These are phyloP conservation scores for Illadopsis cleaveri DNA, from an alignment of 2,113 vertebrate species.

Conservation along the genomic window DNA sequence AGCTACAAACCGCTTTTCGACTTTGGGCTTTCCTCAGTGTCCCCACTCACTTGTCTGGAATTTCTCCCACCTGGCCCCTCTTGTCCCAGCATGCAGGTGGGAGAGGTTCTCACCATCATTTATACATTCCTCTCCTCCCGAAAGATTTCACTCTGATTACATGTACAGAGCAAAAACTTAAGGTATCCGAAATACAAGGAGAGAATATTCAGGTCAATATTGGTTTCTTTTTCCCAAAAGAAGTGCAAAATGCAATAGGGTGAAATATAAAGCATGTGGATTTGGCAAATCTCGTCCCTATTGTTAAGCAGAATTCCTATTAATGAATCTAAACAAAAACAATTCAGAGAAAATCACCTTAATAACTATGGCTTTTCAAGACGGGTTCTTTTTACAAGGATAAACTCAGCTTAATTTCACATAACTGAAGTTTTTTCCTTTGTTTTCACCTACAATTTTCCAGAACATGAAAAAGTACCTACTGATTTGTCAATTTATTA, in stretches of 20 bases:
- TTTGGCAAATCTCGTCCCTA: not conserved
- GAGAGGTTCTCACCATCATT: not conserved
- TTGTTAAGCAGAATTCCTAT: not conserved
- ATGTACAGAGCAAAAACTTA: not conserved
- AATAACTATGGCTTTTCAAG: not conserved
- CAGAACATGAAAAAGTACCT: not conserved
- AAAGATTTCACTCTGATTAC: not conserved
- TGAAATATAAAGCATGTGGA: not conserved
- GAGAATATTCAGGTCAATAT: not conserved
- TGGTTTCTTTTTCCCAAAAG: not conserved
- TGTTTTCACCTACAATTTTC: not conserved
- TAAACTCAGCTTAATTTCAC: not conserved
- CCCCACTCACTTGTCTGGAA: not conserved
- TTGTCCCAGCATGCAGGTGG: not conserved
- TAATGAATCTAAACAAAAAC: not conserved
- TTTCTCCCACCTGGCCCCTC: not conserved
- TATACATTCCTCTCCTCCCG: too few species aligned
- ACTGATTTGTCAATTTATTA: not conserved
- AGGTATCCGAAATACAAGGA: not conserved
- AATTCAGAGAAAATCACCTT: not conserved
- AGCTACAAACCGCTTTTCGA: fast-evolving
- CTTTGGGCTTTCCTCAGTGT: not conserved
- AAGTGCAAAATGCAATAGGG: not conserved
- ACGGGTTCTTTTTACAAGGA: not conserved
- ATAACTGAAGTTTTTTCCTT: not conserved